Base-by-base conservation (phyloP, 2,888 invertebrate species). In the Apamea monoglypha region DNA sequence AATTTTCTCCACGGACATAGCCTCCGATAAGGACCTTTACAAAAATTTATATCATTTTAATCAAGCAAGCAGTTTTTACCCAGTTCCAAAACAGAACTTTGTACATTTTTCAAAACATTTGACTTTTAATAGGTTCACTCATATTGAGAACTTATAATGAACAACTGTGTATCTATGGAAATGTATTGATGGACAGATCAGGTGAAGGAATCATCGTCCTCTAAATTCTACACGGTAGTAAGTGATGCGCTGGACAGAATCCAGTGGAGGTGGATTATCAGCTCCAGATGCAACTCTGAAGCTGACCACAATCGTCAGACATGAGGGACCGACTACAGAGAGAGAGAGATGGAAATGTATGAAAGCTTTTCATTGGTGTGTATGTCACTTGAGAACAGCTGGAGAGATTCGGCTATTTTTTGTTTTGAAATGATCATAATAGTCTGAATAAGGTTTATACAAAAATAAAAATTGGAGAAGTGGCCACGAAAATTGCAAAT, bases 1-100 rank as follows among this genome's bases (percentile, higher is more conserved):
- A 94, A 99, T 99, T 95, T 99, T 99, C 93, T 99, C 99, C 21
- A 99, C 99, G 0, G 99, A 99, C 98, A 99, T 99, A 76, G 99
- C 99, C 93, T 99, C 99, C 12, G 99, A 99, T 40, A 99, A 97
- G 0, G 99, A 99, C 91, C 98, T 98, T 75, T 67, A 89, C 89
- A 91, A 89, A 86, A 81, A 67, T 59, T 77, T 12, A 56, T 59
- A 64, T 50, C 0, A 59, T 66, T 71, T 71, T 36, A 78, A 44
- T 36, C 12, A 21, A 50, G 25, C 21, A 56, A 6, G 21, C 18
- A 18, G 21, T n/a, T 59, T 50, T 71, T 29, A 0, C 1, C 16
- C 7, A 32, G 10, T n/a, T 44, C 14, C 36, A 56, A 64, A 72
- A 47, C 16, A 3, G 21, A 44, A 6, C 7, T 40, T 63, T 36